Percentiles rank a stretch among this genome's conserved stretches.
Conservation (phyloP, 2,797 vertebrate genomes). For the Coluber constrictor region DNA sequence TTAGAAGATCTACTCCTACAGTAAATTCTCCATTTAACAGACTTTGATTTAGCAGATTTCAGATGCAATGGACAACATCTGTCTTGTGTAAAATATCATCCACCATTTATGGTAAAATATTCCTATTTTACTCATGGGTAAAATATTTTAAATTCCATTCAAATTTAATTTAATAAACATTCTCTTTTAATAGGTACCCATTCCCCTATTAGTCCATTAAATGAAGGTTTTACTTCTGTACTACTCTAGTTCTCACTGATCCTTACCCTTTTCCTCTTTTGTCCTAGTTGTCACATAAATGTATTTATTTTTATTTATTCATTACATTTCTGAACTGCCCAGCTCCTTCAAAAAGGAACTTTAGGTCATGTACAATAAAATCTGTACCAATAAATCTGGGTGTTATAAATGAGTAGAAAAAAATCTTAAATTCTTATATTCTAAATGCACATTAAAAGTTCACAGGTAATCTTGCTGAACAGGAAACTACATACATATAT, state of each 20-base stretch:
- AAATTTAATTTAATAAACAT: not conserved
- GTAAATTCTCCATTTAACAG: not conserved
- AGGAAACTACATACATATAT: not conserved
- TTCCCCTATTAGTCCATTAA: not conserved
- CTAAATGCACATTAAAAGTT: not conserved
- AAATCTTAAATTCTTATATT: not conserved
- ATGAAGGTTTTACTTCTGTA: not conserved
- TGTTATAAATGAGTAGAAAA: not conserved
- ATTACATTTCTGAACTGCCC: not conserved
- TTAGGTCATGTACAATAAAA: not conserved
- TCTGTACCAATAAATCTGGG: not conserved
- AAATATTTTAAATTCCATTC: not conserved
- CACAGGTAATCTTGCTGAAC: not conserved
- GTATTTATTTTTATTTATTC: not conserved
- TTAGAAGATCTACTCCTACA: not conserved
- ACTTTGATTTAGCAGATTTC: not conserved
- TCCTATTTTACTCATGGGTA: not conserved
- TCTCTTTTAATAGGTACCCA: not conserved
- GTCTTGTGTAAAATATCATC: not conserved
- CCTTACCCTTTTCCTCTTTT: not conserved
- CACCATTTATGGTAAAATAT: not conserved
- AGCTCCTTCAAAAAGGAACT: not conserved
- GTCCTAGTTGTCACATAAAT: not conserved
- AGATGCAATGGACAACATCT: not conserved
- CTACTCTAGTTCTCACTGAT: not conserved